phyloP scores from a whole-genome alignment of 1,140 invertebrate genomes.

The Parapsyche elsis region DNA sequence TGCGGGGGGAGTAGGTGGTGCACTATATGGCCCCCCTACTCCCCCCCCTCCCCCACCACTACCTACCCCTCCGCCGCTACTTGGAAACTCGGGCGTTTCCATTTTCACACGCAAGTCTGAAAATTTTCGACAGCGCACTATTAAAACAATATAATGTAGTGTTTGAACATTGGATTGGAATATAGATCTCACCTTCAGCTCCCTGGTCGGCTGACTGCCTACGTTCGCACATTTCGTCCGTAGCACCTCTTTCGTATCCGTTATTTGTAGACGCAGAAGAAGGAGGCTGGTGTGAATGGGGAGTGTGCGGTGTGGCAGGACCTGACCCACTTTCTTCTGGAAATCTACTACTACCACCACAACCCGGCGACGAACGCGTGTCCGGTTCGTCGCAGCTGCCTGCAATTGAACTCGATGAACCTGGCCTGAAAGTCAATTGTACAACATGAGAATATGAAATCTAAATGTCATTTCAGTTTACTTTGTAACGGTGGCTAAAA shows the following conservation, averaged over 20 bases:
- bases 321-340: constrained; percentile 61
- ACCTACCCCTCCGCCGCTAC: constrained; percentile 63
- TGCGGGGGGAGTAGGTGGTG: constrained; percentile 60
- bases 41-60: constrained; percentile 66
- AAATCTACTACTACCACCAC: constrained; percentile 57
- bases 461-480: too few species aligned
- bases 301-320: constrained; percentile 61
- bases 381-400: constrained; percentile 67
- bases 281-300: constrained; percentile 61
- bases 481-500: too few species aligned
- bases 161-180: too few species aligned
- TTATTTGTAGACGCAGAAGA: constrained; percentile 61
- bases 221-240: constrained; percentile 64
- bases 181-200: constrained; percentile 61
- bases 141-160: background rate
- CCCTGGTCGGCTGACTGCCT: constrained; percentile 63
- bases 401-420: constrained; percentile 66
- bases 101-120: constrained; percentile 66
- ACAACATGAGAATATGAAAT: constrained; percentile 58
- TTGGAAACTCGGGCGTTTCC: constrained; percentile 68
- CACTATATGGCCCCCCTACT: constrained; percentile 60
- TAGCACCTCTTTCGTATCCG: constrained; percentile 63
- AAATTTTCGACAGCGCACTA: constrained; percentile 8
- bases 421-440: constrained; percentile 61
- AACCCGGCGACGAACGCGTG: constrained; percentile 65